Evolutionary conservation across 2,113 vertebrate genomes (phyloP), one percentile per base, ranked within the genome.

Genomic region (Gallinago jamesoni): DNA sequence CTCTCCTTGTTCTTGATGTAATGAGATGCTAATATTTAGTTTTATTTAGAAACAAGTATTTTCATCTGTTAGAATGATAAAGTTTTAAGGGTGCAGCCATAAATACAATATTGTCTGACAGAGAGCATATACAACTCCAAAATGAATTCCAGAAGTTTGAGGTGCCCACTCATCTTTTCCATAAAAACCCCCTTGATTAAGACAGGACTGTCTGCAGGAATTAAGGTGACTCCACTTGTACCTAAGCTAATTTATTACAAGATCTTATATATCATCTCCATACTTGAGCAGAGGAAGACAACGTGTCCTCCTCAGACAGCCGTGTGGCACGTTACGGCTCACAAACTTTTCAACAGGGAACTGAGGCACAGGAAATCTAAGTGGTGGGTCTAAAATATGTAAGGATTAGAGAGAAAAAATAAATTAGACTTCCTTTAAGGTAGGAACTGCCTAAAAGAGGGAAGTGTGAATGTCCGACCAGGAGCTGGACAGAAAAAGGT

Each of bases 241-340:
- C 45, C 59, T 16, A 52, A 77, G n/a, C 20, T 84, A 62, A 57
- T 74, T 30, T 74, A 57, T 43, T n/a, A 16, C 45, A 72, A 76
- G 50, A 5, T 63, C 0, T 77, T 76, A 1, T 1, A n/a, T 14
- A 22, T 48, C 7, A 23, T 52, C 21, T 55, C 10, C 2, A 2
- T 18, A 7, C 48, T 27, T 53, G 27, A 86, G 56, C 23, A 77
- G 23, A 53, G 37, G 8, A 80, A 23, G 35, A 79, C 43, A 4
- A 8, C 6, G 13, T 33, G 22, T 39, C 15, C 27, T 72, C 27
- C 48, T 60, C 18, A 64, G 12, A 53, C 14, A 52, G 14, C 27
- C 75, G 7, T 20, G 30, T 15, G 18, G 11, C 25, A 64, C 72
- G 6, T 25, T 93, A 64, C 18, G 35, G 17, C 27, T 45, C 19